Conservation (phyloP, 2,113 vertebrate species). For the Casuarius casuarius region DNA sequence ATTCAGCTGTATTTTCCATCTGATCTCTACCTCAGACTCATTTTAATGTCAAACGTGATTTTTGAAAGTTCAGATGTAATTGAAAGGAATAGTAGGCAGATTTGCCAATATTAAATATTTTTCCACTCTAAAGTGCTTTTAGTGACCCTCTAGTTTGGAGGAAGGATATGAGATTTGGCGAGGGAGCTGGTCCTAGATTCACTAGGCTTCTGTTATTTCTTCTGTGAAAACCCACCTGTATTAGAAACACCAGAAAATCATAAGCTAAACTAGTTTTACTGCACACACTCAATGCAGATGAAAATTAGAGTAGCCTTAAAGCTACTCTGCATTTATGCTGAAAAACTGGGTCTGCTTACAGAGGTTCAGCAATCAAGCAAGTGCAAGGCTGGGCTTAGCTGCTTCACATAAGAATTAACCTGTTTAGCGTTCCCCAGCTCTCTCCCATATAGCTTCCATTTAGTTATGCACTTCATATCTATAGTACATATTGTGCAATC, state of each 20-base stretch:
- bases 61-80: neutral
- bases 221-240: neutral
- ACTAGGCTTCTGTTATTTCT: neutral
- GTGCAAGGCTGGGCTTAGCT: neutral
- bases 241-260: neutral
- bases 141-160: neutral
- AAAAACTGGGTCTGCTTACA: neutral
- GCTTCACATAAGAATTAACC: accelerated
- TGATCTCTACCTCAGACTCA: neutral
- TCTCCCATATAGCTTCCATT: neutral
- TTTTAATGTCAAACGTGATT: neutral
- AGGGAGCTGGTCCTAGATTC: neutral
- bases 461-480: neutral
- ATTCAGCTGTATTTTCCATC: neutral
- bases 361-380: neutral
- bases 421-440: neutral
- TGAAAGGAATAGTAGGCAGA: neutral
- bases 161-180: neutral
- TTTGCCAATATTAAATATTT: neutral
- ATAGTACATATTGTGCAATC: neutral
- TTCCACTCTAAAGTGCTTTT: neutral
- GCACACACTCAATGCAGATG: neutral
- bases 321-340: neutral
- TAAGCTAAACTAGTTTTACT: neutral
- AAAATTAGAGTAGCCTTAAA: neutral